phyloP scores from a whole-genome alignment of 2,113 vertebrate species.

The Aphyosemion australe region DNA sequence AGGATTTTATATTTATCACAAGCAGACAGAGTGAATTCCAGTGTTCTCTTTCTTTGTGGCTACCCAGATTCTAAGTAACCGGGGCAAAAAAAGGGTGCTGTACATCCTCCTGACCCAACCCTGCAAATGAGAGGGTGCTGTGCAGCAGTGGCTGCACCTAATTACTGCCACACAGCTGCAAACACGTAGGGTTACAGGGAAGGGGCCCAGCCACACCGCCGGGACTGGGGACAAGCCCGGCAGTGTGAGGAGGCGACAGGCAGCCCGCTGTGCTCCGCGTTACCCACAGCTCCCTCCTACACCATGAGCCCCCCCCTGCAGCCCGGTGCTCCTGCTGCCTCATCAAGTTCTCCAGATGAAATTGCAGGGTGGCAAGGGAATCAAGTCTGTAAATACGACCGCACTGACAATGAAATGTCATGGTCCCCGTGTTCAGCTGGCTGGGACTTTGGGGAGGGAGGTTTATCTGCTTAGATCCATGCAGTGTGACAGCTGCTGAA shows the following conservation, averaged over 20 bases:
- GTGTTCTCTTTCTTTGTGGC: slow-evolving; percentile 70
- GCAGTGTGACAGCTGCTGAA: slow-evolving; percentile 62
- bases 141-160: slow-evolving; percentile 74
- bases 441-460: slow-evolving; percentile 59
- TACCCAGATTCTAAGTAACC: slow-evolving; percentile 54
- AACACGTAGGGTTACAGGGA: slow-evolving; percentile 60
- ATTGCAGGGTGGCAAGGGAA: slow-evolving; percentile 78
- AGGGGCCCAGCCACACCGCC: slow-evolving; percentile 51
- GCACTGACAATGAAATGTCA: slow-evolving; percentile 76
- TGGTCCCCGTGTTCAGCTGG: slow-evolving; percentile 63
- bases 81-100: slow-evolving; percentile 65
- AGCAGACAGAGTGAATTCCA: slow-evolving; percentile 74
- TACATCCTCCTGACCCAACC: slow-evolving; percentile 77
- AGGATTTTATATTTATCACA: slow-evolving; percentile 75
- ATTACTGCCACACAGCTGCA: slow-evolving; percentile 80
- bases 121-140: slow-evolving; percentile 83
- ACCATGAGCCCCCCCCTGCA: slow-evolving; percentile 54
- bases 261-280: slow-evolving; percentile 54
- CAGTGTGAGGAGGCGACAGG: slow-evolving; percentile 68
- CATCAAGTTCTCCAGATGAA: slow-evolving; percentile 74
- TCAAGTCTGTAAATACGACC: slow-evolving; percentile 73
- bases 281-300: slow-evolving; percentile 66
- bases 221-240: slow-evolving; percentile 65
- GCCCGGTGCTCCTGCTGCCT: slow-evolving; percentile 72
- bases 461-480: slow-evolving; percentile 66